These are phyloP conservation scores for Candoia aspera DNA, from an alignment of 2,113 vertebrate genomes.

Conservation along the genomic window DNA sequence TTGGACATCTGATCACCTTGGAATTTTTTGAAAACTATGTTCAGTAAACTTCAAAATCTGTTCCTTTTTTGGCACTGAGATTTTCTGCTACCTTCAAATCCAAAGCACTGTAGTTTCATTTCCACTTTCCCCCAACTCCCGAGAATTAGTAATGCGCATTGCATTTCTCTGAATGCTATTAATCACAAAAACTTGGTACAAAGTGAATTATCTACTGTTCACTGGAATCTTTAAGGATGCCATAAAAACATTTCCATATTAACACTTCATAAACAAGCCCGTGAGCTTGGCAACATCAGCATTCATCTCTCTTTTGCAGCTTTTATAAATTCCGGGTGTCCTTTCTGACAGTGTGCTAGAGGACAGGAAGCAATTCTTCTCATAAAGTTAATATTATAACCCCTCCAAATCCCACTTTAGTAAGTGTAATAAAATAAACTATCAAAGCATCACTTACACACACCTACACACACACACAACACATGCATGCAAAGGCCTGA, in stretches of 20 bases:
- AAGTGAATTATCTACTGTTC: constrained; percentile 37
- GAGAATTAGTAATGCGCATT: background rate
- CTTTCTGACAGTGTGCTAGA: constrained; percentile 24
- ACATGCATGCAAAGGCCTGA: constrained; percentile 4
- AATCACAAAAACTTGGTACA: background rate
- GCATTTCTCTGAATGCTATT: constrained; percentile 1
- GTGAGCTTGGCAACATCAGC: background rate
- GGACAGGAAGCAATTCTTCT: constrained; percentile 31
- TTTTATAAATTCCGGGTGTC: constrained; percentile 18
- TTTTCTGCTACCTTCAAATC: background rate
- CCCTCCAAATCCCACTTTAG: constrained; percentile 24
- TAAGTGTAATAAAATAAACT: constrained; percentile 33
- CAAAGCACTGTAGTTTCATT: background rate
- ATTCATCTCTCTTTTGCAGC: background rate
- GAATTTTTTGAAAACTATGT: background rate
- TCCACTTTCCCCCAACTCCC: background rate
- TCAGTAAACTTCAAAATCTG: background rate
- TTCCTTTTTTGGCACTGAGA: background rate
- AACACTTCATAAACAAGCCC: constrained; percentile 11
- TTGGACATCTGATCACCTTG: background rate
- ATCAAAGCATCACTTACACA: constrained; percentile 33
- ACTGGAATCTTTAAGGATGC: background rate
- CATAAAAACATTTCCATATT: constrained; percentile 16
- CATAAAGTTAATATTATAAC: background rate
- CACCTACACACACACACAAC: background rate